Evolutionary conservation across 2,113 vertebrate species (phyloP).

Genomic region (Glaucidium brasilianum): DNA sequence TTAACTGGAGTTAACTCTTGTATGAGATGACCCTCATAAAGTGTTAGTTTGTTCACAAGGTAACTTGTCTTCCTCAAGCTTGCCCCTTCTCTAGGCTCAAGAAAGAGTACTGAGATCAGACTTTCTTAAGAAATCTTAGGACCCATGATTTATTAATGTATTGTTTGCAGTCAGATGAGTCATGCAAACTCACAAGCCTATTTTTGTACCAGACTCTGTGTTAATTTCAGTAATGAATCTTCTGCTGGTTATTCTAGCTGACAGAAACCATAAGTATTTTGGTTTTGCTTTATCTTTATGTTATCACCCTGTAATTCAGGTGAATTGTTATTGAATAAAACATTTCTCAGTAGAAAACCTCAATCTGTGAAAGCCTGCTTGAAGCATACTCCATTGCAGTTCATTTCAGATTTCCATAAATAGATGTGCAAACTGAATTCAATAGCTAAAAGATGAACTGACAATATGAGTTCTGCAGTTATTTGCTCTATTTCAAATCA

Average conservation of each 20-base stretch:
- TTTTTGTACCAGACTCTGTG: neutral
- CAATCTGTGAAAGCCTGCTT: neutral
- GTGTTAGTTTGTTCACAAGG: neutral
- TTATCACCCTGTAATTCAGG: neutral
- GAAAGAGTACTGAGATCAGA: neutral
- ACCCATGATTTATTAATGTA: neutral
- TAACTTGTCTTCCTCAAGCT: neutral
- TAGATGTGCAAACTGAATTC: neutral
- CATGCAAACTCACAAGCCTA: neutral
- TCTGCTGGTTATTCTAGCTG: conserved; percentile 1
- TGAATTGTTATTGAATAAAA: conserved; percentile 22
- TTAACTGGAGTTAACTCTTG: neutral
- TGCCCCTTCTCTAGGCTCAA: neutral
- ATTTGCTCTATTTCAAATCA: conserved; percentile 24
- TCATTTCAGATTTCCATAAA: conserved; percentile 2
- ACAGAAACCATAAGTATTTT: neutral
- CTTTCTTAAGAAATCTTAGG: neutral
- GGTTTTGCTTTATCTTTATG: neutral
- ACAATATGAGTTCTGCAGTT: neutral
- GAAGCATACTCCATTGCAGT: neutral
- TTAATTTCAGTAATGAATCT: conserved; percentile 37
- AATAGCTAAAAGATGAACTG: neutral
- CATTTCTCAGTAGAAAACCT: neutral
- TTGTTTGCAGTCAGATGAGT: conserved; percentile 20
- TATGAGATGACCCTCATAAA: neutral